Evolutionary conservation across 2,888 invertebrate genomes (phyloP).

Genomic region (Corythucha ciliata): DNA sequence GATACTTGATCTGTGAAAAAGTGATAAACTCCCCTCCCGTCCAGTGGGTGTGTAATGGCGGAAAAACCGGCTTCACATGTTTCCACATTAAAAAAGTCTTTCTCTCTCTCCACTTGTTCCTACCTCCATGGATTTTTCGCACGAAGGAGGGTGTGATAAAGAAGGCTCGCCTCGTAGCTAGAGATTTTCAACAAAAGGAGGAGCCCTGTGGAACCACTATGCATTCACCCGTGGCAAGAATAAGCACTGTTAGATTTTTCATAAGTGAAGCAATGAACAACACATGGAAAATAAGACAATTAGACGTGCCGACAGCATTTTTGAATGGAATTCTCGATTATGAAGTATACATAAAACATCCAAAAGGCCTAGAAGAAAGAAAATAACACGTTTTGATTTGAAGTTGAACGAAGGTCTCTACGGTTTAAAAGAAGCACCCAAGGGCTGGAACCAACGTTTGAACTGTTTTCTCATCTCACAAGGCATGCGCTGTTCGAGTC

Average conservation of each 20-base stretch:
- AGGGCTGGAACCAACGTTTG: neutral
- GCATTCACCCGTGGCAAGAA: neutral
- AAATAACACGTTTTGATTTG: too few relatives aligned
- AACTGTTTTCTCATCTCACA: neutral
- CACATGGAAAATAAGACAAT: neutral
- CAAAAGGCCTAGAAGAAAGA: too few relatives aligned
- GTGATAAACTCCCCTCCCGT: too few relatives aligned
- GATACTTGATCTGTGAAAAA: too few relatives aligned
- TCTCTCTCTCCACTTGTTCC: too few relatives aligned
- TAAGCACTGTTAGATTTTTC: neutral
- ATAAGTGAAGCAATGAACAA: neutral
- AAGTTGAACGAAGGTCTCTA: neutral
- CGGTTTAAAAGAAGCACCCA: neutral
- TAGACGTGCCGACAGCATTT: slow-evolving; percentile 1
- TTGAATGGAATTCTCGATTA: neutral
- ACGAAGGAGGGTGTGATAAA: neutral
- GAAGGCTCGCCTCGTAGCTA: neutral
- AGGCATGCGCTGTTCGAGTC: neutral
- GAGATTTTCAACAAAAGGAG: neutral
- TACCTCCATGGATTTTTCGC: neutral
- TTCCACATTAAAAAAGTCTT: too few relatives aligned
- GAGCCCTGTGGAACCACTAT: neutral
- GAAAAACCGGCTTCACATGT: too few relatives aligned
- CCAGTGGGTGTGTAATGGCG: too few relatives aligned
- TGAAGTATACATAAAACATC: neutral